Conservation (phyloP, 2,888 invertebrate species). For the Linnaemya tessellans region DNA sequence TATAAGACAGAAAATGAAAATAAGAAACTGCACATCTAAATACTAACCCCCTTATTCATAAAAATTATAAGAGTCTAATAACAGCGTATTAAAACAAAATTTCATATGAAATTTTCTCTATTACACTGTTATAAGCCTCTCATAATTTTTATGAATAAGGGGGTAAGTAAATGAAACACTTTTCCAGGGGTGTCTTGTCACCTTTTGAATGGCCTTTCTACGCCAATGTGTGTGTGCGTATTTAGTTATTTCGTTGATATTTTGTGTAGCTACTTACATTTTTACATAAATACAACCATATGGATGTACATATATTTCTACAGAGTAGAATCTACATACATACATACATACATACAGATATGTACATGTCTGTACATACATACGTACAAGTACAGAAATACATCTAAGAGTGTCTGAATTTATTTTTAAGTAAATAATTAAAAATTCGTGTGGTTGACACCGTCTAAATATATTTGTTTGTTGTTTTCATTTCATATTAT, state of each 20-base stretch:
- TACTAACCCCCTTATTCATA: too few species aligned
- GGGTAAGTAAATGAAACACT: too few species aligned
- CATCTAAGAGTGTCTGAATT: too few species aligned
- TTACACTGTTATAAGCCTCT: too few species aligned
- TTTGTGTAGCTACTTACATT: neutral
- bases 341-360: neutral
- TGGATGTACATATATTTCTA: neutral
- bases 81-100: too few species aligned
- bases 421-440: neutral
- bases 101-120: too few species aligned
- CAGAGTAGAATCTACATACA: neutral
- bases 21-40: too few species aligned
- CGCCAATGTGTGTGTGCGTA: neutral
- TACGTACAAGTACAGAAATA: too few species aligned
- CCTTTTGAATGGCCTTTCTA: neutral
- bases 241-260: neutral
- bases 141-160: too few species aligned
- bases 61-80: too few species aligned
- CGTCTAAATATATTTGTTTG: constrained; percentile 8
- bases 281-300: neutral
- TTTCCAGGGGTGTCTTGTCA: neutral
- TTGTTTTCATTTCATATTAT: neutral
- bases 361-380: neutral
- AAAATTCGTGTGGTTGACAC: neutral
- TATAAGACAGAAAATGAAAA: too few species aligned